Percentiles rank a stretch among this genome's conserved stretches.
These are phyloP conservation scores for Metalampra italica DNA, from an alignment of 2,888 invertebrate species.

Conservation along the genomic window DNA sequence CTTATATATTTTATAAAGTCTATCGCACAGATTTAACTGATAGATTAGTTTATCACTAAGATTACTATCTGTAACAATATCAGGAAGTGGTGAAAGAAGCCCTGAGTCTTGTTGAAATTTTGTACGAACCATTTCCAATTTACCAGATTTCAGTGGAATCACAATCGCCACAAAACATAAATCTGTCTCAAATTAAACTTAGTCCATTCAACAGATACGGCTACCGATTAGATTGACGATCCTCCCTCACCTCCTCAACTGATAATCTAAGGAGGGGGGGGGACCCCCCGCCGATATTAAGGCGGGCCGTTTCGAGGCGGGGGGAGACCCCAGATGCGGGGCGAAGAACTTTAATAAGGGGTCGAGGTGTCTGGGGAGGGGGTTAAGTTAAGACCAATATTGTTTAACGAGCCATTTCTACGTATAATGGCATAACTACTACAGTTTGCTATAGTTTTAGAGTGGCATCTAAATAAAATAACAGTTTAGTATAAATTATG, in stretches of 20 bases:
- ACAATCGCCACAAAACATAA: neutral
- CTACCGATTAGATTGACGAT: constrained; percentile 27
- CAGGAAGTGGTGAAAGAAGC: too few species aligned
- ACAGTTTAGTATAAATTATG: too few species aligned
- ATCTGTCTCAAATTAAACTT: constrained; percentile 8
- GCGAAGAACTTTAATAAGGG: constrained; percentile 34
- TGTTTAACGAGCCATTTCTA: constrained; percentile 14
- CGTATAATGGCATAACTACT: neutral
- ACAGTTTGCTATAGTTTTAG: too few species aligned
- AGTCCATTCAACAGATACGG: constrained; percentile 5
- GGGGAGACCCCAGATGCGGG: constrained; percentile 19
- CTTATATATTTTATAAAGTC: too few species aligned
- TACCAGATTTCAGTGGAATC: neutral
- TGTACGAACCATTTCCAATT: neutral
- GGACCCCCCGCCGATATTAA: constrained; percentile 27
- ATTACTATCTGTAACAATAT: too few species aligned
- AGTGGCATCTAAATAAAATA: too few species aligned
- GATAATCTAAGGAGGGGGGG: constrained; percentile 30
- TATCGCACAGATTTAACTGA: too few species aligned
- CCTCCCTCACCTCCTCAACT: constrained; percentile 17
- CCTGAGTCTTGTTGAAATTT: too few species aligned
- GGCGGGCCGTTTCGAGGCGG: constrained; percentile 30
- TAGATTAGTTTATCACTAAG: too few species aligned
- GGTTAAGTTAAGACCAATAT: constrained; percentile 22
- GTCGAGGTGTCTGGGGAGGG: constrained; percentile 21